Evolutionary conservation across 2,888 invertebrate species (phyloP), one percentile per base, ranked within the genome.

Genomic region (Lamproptera curius): DNA sequence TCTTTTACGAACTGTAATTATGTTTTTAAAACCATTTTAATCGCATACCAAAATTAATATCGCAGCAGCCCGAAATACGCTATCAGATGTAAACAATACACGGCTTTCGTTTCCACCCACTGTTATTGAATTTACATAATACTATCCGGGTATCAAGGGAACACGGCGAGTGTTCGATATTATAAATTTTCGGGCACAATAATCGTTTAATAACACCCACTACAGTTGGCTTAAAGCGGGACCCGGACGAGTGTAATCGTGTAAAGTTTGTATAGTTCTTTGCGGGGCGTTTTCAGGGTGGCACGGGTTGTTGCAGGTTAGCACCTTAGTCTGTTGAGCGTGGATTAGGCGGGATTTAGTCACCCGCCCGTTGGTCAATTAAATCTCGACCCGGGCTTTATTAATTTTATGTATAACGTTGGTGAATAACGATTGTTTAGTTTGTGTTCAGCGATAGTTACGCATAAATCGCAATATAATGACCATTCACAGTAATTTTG

Each of bases 331-430:
- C 81, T 83, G 84, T 77, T 73, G 67, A 70, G 73, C 79, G 65
- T 76, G 87, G 88, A 88, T 89, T 85, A 88, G 63, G 70, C 67
- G 69, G 71, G 84, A 80, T 80, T 85, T 82, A 79, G 78, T 70
- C 65, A 68, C 57, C 72, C 59, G 75, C 69, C 76, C 74, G 74
- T 70, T 73, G 86, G 83, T 82, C 85, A 82, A 67, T 76, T 76
- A 73, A 82, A 76, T 71, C 82, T 73, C 61, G 55, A 57, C 68
- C 76, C 77, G 58, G 60, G 57, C 55, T 65, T 63, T 63, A 65
- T 65, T 67, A 67, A 69, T 65, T 65, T 61, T 51, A 31, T 23
- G 36, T 5, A 26, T 46, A 36, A 46, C 31, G 14, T 16, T 35
- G 13, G n/a, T n/a, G n/a, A n/a, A n/a, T n/a, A n/a, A n/a, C n/a